A percentile compares a stretch with the other conserved stretches of the same genome.
Conservation (phyloP, 1,140 invertebrate genomes). For the Vollenhovia emeryi region DNA sequence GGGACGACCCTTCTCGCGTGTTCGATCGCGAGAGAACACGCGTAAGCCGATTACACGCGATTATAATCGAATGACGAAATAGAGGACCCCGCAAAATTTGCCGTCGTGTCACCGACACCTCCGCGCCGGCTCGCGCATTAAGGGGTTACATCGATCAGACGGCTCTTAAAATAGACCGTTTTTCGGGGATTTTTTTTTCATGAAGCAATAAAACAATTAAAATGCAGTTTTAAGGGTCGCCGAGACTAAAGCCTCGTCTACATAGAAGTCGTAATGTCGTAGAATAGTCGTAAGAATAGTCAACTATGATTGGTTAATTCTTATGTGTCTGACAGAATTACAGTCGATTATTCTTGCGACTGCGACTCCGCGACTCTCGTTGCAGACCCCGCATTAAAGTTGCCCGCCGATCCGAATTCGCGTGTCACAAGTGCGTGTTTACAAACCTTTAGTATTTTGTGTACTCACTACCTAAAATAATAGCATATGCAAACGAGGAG, state of each 20-base stretch:
- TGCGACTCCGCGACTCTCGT: no score
- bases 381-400: no score
- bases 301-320: no score
- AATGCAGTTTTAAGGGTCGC: no score
- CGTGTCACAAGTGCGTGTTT: neutral
- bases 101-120: neutral
- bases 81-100: constrained; percentile 38
- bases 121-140: constrained; percentile 3
- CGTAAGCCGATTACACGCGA: constrained; percentile 68
- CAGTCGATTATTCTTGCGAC: no score
- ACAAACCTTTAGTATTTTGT: neutral
- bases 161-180: no score
- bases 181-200: no score
- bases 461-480: neutral
- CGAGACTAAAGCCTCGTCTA: no score
- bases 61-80: constrained; percentile 45
- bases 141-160: neutral
- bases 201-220: no score
- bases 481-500: neutral
- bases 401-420: constrained; percentile 13
- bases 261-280: no score
- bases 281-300: no score
- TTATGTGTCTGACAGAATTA: no score
- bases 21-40: constrained; percentile 36
- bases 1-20: constrained; percentile 25